phyloP scores from a whole-genome alignment of 2,113 vertebrate genomes.

The Serinus canaria region DNA sequence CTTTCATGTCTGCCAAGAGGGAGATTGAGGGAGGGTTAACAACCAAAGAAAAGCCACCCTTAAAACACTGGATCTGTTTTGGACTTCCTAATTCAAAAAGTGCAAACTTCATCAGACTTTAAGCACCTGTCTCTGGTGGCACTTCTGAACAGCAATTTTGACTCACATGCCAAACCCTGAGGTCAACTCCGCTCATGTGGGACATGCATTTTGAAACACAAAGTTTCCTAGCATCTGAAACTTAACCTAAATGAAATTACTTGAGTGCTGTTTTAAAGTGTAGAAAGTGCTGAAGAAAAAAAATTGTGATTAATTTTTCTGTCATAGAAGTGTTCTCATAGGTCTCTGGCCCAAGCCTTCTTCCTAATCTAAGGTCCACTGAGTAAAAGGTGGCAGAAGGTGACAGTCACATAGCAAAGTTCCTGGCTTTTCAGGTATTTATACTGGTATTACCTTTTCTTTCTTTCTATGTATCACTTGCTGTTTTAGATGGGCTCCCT shows the following conservation, averaged over 20 bases:
- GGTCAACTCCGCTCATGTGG: background rate
- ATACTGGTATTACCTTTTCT: background rate
- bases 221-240: background rate
- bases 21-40: rapidly evolving
- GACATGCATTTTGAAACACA: background rate
- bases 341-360: background rate
- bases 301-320: background rate
- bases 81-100: background rate
- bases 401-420: background rate
- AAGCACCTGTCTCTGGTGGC: background rate
- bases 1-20: background rate
- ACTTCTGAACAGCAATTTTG: background rate
- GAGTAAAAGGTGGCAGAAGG: background rate
- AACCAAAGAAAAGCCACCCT: background rate
- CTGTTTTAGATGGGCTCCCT: background rate
- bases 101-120: background rate
- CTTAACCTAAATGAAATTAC: background rate
- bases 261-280: background rate
- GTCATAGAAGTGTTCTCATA: background rate
- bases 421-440: background rate
- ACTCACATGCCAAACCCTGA: background rate
- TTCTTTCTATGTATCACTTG: background rate
- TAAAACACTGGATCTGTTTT: background rate
- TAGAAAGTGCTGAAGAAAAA: background rate
- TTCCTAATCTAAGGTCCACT: background rate